Conservation (phyloP, 2,888 invertebrate genomes). For the Tachina grossa region DNA sequence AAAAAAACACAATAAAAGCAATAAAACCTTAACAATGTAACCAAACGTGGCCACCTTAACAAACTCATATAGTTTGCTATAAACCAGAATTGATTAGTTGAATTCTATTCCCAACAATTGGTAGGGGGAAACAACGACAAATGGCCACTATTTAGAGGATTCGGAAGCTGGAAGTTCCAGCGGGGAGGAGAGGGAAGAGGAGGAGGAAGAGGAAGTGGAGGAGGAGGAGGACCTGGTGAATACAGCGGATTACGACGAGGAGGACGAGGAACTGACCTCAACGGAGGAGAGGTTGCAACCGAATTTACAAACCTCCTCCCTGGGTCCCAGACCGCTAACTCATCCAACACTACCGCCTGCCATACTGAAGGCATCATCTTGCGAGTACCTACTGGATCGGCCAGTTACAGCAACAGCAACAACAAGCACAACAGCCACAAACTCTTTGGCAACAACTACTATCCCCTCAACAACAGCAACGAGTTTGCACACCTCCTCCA, state of each 20-base stretch:
- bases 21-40: conserved; percentile 13
- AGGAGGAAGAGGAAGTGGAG: conserved; percentile 69
- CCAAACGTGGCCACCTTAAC: conserved; percentile 44
- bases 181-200: conserved; percentile 76
- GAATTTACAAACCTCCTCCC: conserved; percentile 73
- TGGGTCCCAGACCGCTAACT: conserved; percentile 76
- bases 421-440: conserved; percentile 54
- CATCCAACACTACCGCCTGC: conserved; percentile 72
- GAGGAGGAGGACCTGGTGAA: conserved; percentile 68
- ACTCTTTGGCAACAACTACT: conserved; percentile 22
- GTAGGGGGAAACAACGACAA: conserved; percentile 84
- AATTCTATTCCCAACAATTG: conserved; percentile 84
- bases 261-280: conserved; percentile 72
- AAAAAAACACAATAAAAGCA: neutral
- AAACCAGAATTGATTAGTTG: conserved; percentile 83
- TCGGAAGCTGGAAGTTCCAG: conserved; percentile 82
- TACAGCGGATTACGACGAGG: conserved; percentile 70
- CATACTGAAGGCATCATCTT: conserved; percentile 77
- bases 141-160: conserved; percentile 83
- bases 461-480: conserved; percentile 28
- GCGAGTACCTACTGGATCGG: conserved; percentile 82
- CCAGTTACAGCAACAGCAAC: conserved; percentile 63
- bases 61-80: conserved; percentile 75
- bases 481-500: conserved; percentile 60
- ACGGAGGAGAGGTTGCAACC: conserved; percentile 75